Evolutionary conservation across 2,888 invertebrate genomes (phyloP).

Genomic region (Druceiella hillmani): DNA sequence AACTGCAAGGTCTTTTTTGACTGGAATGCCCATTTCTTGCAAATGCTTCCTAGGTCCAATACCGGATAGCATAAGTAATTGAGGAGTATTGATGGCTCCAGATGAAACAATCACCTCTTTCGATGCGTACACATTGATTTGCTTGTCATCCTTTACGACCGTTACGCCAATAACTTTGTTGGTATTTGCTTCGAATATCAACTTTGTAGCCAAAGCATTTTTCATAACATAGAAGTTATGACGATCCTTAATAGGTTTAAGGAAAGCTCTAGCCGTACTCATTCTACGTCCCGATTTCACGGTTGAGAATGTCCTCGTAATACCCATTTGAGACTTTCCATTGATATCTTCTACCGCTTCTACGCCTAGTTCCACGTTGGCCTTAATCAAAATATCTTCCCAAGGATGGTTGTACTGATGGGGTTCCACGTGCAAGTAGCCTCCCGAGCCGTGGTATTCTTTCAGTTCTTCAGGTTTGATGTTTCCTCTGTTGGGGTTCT

Average conservation of each 20-base stretch:
- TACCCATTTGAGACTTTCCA: slow-evolving; percentile 42
- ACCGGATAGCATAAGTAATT: slow-evolving; percentile 64
- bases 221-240: slow-evolving; percentile 55
- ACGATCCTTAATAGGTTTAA: slow-evolving; percentile 37
- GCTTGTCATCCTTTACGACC: slow-evolving; percentile 30
- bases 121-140: slow-evolving; percentile 34
- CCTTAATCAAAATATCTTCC: slow-evolving; percentile 36
- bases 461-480: slow-evolving; percentile 3
- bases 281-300: slow-evolving; percentile 34
- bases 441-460: slow-evolving; percentile 35
- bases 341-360: slow-evolving; percentile 31
- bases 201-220: slow-evolving; percentile 48
- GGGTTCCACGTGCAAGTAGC: slow-evolving; percentile 40
- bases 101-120: slow-evolving; percentile 61
- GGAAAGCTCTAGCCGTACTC: slow-evolving; percentile 35
- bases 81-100: slow-evolving; percentile 62
- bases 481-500: slow-evolving; percentile 25
- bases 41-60: slow-evolving; percentile 51
- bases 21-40: slow-evolving; percentile 35
- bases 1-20: slow-evolving; percentile 43
- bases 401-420: slow-evolving; percentile 31
- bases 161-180: slow-evolving; percentile 41
- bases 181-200: slow-evolving; percentile 41
- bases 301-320: slow-evolving; percentile 41
- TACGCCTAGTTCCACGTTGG: slow-evolving; percentile 42